Percentiles rank a stretch among this genome's conserved stretches.
Conservation (phyloP, 2,797 vertebrate species). For the Melanotaenia nigrans region DNA sequence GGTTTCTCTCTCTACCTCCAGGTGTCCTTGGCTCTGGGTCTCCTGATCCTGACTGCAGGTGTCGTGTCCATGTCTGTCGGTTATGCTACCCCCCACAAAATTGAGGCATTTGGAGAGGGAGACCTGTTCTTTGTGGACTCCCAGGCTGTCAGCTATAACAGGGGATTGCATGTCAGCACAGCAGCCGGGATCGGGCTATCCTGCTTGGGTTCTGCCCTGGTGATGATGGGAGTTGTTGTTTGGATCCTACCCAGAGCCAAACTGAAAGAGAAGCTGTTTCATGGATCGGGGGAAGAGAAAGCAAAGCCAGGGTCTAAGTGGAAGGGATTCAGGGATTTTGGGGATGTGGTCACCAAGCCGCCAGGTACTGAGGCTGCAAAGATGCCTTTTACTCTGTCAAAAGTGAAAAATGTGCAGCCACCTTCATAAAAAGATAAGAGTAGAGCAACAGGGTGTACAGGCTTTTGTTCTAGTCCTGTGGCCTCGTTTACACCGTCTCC, state of each 20-base stretch:
- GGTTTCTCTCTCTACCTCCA: slow-evolving; percentile 57
- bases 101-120: slow-evolving; percentile 92
- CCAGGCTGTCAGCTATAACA: slow-evolving; percentile 89
- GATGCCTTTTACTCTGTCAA: slow-evolving; percentile 87
- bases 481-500: slow-evolving; percentile 12
- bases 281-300: slow-evolving; percentile 71
- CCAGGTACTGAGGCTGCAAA: slow-evolving; percentile 85
- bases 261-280: slow-evolving; percentile 84
- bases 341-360: slow-evolving; percentile 86
- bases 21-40: slow-evolving; percentile 86
- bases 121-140: slow-evolving; percentile 92
- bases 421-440: slow-evolving; percentile 54
- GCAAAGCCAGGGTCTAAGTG: slow-evolving; percentile 39
- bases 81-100: slow-evolving; percentile 88
- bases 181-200: slow-evolving; percentile 88
- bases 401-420: slow-evolving; percentile 90
- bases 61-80: slow-evolving; percentile 86
- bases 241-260: slow-evolving; percentile 85
- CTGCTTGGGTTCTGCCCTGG: slow-evolving; percentile 86
- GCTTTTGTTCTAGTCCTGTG: slow-evolving; percentile 21
- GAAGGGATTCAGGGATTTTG: slow-evolving; percentile 72
- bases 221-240: slow-evolving; percentile 84
- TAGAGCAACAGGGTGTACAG: slow-evolving; percentile 12
- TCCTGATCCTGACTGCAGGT: slow-evolving; percentile 88
- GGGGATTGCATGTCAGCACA: slow-evolving; percentile 87